These are phyloP conservation scores for Lacerta viridis DNA, from an alignment of 2,797 vertebrate genomes.

Conservation along the genomic window DNA sequence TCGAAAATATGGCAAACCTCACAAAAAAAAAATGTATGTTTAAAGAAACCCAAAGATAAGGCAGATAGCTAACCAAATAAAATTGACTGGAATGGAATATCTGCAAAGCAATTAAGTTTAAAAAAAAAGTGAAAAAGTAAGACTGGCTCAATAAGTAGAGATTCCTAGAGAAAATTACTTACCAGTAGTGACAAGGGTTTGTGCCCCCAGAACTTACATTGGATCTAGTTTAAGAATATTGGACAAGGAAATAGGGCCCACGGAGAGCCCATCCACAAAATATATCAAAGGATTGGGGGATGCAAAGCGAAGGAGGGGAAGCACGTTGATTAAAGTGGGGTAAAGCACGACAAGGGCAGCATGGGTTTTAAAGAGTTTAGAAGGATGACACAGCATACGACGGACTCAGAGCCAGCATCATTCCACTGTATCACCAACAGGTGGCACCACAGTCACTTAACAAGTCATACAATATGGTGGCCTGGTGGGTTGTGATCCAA, in stretches of 20 bases:
- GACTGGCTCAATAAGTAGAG: background rate
- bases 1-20: conserved; percentile 42
- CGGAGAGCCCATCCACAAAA: background rate
- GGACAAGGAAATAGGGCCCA: background rate
- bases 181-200: background rate
- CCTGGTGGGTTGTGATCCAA: no score
- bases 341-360: background rate
- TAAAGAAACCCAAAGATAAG: background rate
- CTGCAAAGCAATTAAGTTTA: conserved; percentile 17
- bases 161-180: conserved; percentile 16
- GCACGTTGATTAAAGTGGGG: background rate
- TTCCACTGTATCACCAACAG: conserved; percentile 27
- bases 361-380: background rate
- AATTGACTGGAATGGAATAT: background rate
- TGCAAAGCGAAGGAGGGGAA: background rate
- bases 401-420: background rate
- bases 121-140: no score
- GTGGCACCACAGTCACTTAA: background rate
- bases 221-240: background rate
- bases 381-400: background rate
- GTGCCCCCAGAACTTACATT: background rate
- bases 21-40: conserved; percentile 3
- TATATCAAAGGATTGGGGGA: background rate
- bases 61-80: background rate
- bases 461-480: background rate